Evolutionary conservation across 2,797 vertebrate genomes (phyloP).

Genomic region (Adelosebastes latens): DNA sequence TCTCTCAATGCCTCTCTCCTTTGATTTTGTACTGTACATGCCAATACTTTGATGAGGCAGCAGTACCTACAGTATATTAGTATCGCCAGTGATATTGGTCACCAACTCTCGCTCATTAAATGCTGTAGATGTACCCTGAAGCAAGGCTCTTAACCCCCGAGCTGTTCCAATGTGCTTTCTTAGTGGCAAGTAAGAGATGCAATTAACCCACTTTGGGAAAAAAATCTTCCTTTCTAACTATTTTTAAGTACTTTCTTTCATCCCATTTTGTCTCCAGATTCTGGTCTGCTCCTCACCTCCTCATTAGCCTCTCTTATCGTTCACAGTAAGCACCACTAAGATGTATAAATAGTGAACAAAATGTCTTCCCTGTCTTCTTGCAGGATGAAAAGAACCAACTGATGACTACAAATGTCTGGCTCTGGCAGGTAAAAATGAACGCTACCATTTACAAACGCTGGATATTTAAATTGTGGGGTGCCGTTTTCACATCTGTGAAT

Average conservation of each 20-base stretch:
- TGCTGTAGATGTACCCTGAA: conserved; percentile 8
- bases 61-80: background rate
- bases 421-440: conserved; percentile 82
- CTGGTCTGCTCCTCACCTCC: conserved; percentile 17
- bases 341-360: conserved; percentile 28
- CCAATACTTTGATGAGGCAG: background rate
- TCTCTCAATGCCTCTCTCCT: background rate
- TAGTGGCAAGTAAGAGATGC: conserved; percentile 19
- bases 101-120: conserved; percentile 3
- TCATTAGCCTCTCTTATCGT: conserved; percentile 45
- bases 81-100: background rate
- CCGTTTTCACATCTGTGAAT: background rate
- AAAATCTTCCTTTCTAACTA: background rate
- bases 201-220: conserved; percentile 34
- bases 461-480: background rate
- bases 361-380: conserved; percentile 6
- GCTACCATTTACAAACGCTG: background rate
- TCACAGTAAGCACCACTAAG: conserved; percentile 11
- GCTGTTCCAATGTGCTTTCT: conserved; percentile 4
- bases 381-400: conserved; percentile 90
- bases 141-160: conserved; percentile 13
- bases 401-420: conserved; percentile 89
- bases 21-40: background rate
- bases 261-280: conserved; percentile 24
- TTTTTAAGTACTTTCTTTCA: conserved; percentile 28